Evolutionary conservation across 2,113 vertebrate species (phyloP).

Genomic region (Solenodon paradoxus): DNA sequence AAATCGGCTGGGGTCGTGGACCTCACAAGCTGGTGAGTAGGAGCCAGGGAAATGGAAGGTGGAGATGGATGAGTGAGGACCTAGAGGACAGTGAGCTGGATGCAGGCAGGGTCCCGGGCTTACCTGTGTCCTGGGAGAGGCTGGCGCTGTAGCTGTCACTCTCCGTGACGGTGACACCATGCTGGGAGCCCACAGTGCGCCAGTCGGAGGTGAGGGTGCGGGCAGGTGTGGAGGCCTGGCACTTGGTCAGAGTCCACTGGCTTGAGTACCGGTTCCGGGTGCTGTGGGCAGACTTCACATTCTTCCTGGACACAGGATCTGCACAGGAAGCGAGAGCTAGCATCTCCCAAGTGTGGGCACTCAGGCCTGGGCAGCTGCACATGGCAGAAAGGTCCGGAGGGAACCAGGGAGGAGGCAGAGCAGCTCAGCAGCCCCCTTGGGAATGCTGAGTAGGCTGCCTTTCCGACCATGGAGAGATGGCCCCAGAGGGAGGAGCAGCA

Average conservation of each 20-base stretch:
- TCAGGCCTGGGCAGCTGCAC: not conserved
- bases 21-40: not conserved
- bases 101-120: not conserved
- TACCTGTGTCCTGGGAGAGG: constrained; percentile 98
- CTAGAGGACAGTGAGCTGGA: not conserved
- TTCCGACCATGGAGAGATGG: not conserved
- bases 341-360: not conserved
- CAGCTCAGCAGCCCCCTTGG: not conserved
- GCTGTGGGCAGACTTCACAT: constrained; percentile 95
- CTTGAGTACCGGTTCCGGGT: constrained; percentile 97
- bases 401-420: not conserved
- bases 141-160: constrained; percentile 99
- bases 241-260: constrained; percentile 99
- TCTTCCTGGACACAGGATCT: constrained; percentile 98
- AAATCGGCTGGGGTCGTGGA: not conserved
- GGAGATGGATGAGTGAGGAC: not conserved
- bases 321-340: not conserved
- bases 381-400: not conserved
- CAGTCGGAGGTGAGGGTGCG: constrained; percentile 97
- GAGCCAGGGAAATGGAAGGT: rapidly evolving
- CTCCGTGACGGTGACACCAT: constrained; percentile 97
- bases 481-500: not conserved
- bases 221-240: constrained; percentile 95
- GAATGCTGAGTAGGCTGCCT: not conserved
- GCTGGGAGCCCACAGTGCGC: constrained; percentile 97